phyloP scores from a whole-genome alignment of 2,797 vertebrate species.

The Malacoctenus gilli region DNA sequence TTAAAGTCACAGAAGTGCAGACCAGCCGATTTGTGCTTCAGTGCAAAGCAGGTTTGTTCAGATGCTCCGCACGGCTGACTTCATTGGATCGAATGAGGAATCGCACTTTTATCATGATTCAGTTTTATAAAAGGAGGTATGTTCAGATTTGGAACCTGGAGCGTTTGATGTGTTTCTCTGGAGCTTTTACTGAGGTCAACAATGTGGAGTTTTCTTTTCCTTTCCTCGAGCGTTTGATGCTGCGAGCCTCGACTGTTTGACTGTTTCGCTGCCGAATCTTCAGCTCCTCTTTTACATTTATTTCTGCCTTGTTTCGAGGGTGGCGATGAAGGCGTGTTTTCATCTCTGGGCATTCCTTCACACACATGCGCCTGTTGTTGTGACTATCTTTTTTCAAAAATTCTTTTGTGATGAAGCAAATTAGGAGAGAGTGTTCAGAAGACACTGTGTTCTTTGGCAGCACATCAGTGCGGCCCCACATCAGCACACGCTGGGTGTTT shows the following conservation, averaged over 20 bases:
- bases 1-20: too few species aligned
- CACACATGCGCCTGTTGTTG: slow-evolving; percentile 14
- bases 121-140: too few species aligned
- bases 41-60: too few species aligned
- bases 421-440: slow-evolving; percentile 15
- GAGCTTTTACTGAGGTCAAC: too few species aligned
- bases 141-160: too few species aligned
- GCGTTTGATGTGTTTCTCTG: too few species aligned
- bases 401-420: slow-evolving; percentile 24
- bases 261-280: background rate
- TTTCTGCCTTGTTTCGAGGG: slow-evolving; percentile 2
- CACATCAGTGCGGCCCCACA: slow-evolving; percentile 47
- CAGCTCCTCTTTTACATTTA: background rate
- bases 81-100: too few species aligned
- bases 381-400: background rate
- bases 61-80: too few species aligned
- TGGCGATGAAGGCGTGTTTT: slow-evolving; percentile 8
- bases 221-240: background rate
- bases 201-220: too few species aligned
- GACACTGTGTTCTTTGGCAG: slow-evolving; percentile 40
- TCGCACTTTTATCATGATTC: too few species aligned
- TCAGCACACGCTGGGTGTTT: slow-evolving; percentile 34
- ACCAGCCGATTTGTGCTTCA: too few species aligned
- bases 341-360: background rate
- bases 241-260: too few species aligned